Evolutionary conservation across 2,888 invertebrate species (phyloP).

Genomic region (Eupithecia insigniata): DNA sequence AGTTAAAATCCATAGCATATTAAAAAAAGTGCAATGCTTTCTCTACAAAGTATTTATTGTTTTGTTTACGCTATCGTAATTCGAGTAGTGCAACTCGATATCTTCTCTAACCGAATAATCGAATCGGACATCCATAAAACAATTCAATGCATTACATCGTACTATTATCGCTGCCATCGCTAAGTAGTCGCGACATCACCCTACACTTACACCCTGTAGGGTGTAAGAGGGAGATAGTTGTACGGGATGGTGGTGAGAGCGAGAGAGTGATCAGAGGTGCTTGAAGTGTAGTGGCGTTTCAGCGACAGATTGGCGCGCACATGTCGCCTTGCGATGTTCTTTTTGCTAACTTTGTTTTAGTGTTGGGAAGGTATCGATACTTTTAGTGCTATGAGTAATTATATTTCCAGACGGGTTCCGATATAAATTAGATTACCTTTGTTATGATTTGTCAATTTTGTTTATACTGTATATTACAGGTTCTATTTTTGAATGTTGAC

Average conservation of each 20-base stretch:
- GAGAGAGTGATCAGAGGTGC: slow-evolving; percentile 57
- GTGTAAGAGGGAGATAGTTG: slow-evolving; percentile 55
- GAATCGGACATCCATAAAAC: slow-evolving; percentile 73
- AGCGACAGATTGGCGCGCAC: slow-evolving; percentile 83
- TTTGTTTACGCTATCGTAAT: slow-evolving; percentile 46
- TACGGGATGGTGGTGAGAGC: slow-evolving; percentile 34
- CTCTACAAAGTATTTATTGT: slow-evolving; percentile 2
- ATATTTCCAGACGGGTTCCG: background rate
- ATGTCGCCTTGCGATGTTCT: slow-evolving; percentile 82
- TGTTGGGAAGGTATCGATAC: slow-evolving; percentile 47
- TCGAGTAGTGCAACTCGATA: slow-evolving; percentile 53
- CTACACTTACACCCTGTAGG: slow-evolving; percentile 45
- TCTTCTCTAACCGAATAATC: slow-evolving; percentile 67
- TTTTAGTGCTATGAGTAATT: background rate
- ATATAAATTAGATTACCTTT: background rate
- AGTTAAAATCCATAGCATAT: no score
- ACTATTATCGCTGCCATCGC: slow-evolving; percentile 73
- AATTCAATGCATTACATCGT: slow-evolving; percentile 72
- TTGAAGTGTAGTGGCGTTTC: slow-evolving; percentile 70
- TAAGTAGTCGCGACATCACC: slow-evolving; percentile 74
- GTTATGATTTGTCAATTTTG: background rate
- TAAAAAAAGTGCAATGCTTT: background rate
- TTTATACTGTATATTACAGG: background rate
- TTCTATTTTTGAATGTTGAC: background rate
- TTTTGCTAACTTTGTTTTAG: slow-evolving; percentile 69